A percentile compares a stretch with the other conserved stretches of the same genome.
Conservation (phyloP, 2,888 invertebrate genomes). For the Trichacis sp. region DNA sequence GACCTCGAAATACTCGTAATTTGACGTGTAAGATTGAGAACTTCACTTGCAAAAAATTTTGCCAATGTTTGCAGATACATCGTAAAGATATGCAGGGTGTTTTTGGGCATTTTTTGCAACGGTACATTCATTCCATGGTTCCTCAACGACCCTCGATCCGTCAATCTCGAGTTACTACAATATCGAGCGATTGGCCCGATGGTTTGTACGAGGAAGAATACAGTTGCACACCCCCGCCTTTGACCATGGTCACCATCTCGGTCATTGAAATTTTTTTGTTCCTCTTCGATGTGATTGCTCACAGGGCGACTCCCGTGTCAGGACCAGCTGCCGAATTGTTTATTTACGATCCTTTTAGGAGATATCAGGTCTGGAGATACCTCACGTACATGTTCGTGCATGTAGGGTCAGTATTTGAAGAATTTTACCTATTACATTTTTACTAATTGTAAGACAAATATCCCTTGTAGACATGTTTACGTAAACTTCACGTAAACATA, state of each 20-base stretch:
- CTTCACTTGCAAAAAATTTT: too few relatives aligned
- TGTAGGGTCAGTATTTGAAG: conserved; percentile 84
- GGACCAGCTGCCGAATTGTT: conserved; percentile 86
- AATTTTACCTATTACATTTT: too few relatives aligned
- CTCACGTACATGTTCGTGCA: conserved; percentile 97
- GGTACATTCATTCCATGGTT: conserved; percentile 74
- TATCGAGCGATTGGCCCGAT: conserved; percentile 71
- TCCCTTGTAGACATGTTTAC: too few relatives aligned
- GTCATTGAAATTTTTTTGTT: conserved; percentile 85
- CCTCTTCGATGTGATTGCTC: conserved; percentile 57
- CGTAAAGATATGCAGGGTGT: conserved; percentile 73
- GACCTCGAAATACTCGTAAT: too few relatives aligned
- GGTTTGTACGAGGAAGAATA: conserved; percentile 92
- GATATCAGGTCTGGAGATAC: conserved; percentile 93
- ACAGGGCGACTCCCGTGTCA: conserved; percentile 61
- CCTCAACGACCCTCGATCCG: conserved; percentile 70
- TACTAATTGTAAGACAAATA: too few relatives aligned
- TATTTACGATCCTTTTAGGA: conserved; percentile 88
- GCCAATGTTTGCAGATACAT: conserved; percentile 63
- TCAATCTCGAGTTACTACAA: conserved; percentile 66
- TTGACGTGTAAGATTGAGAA: too few relatives aligned
- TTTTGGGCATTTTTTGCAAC: conserved; percentile 76
- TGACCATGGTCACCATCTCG: conserved; percentile 92
- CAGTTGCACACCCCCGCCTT: conserved; percentile 90
- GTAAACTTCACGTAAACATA: too few relatives aligned